A percentile compares a stretch with the other conserved stretches of the same genome.
Conservation (phyloP, 2,797 vertebrate species). For the Sebastes minor region DNA sequence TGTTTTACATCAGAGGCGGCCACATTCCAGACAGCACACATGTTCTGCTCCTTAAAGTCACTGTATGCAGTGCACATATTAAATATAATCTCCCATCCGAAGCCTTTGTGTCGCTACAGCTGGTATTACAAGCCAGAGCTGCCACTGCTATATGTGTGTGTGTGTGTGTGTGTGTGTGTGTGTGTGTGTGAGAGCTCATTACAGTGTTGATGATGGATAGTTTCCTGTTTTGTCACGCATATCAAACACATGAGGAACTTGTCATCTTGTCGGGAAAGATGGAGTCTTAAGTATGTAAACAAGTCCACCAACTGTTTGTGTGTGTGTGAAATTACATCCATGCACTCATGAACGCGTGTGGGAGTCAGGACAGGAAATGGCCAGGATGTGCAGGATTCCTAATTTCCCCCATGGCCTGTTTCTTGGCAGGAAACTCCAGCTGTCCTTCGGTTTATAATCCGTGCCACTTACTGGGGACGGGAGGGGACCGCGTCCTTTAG, state of each 20-base stretch:
- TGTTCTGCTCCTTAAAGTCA: slow-evolving; percentile 28
- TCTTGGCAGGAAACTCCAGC: slow-evolving; percentile 65
- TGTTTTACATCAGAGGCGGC: slow-evolving; percentile 20
- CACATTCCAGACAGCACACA: slow-evolving; percentile 40
- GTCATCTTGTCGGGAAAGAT: slow-evolving; percentile 13
- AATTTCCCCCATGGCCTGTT: slow-evolving; percentile 60
- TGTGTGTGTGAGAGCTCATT: not conserved
- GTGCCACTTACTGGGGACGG: slow-evolving; percentile 10
- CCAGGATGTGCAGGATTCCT: slow-evolving; percentile 75
- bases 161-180: not conserved
- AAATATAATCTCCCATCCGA: not conserved
- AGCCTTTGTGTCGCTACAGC: not conserved
- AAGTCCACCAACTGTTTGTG: slow-evolving; percentile 18
- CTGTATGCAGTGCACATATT: not conserved
- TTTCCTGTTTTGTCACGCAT: slow-evolving; percentile 35
- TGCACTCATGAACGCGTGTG: slow-evolving; percentile 6
- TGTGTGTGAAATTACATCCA: slow-evolving; percentile 16
- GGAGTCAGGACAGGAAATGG: slow-evolving; percentile 70
- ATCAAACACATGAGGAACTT: slow-evolving; percentile 26
- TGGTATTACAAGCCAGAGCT: not conserved
- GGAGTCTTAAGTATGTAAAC: slow-evolving; percentile 19
- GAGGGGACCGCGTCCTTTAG: not conserved
- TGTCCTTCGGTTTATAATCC: slow-evolving; percentile 46
- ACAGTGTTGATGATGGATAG: slow-evolving; percentile 30
- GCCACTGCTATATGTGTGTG: not conserved